A percentile compares a stretch with the other conserved stretches of the same genome.
Evolutionary conservation across 2,797 vertebrate genomes (phyloP).

Genomic region (Hafferia zeledoni): DNA sequence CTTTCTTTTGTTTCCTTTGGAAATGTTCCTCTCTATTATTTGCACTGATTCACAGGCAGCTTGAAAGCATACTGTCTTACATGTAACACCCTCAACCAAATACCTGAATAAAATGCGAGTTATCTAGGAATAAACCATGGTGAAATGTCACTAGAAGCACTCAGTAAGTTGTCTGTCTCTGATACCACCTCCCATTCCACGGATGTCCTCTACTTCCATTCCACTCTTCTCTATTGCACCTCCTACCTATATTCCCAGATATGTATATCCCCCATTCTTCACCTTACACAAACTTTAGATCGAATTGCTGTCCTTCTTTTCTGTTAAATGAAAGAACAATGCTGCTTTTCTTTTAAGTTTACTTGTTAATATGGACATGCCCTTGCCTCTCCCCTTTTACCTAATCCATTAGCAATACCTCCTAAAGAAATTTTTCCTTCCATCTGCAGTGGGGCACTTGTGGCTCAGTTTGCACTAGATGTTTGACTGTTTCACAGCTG

Average conservation of each 20-base stretch:
- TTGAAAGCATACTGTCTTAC: slow-evolving; percentile 49
- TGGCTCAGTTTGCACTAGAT: neutral
- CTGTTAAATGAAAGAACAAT: slow-evolving; percentile 6
- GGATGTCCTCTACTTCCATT: slow-evolving; percentile 19
- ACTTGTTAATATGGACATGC: neutral
- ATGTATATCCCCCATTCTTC: neutral
- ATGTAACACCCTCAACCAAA: neutral
- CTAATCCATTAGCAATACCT: neutral
- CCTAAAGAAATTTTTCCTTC: neutral
- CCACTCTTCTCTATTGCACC: slow-evolving; percentile 23
- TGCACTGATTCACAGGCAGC: slow-evolving; percentile 6
- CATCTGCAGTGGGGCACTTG: neutral
- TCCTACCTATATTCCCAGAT: neutral
- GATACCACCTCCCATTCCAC: slow-evolving; percentile 18
- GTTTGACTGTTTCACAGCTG: neutral
- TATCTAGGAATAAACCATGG: slow-evolving; percentile 47
- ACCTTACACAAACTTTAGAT: neutral
- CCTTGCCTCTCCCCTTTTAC: neutral
- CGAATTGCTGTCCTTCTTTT: slow-evolving; percentile 1
- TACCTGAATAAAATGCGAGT: slow-evolving; percentile 35
- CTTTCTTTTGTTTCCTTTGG: slow-evolving; percentile 41
- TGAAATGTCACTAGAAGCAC: slow-evolving; percentile 25
- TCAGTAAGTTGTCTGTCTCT: neutral
- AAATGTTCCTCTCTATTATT: slow-evolving; percentile 4
- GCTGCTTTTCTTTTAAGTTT: slow-evolving; percentile 18